Conservation (phyloP, 1,140 invertebrate species). For the Ptiloglossa arizonensis region DNA sequence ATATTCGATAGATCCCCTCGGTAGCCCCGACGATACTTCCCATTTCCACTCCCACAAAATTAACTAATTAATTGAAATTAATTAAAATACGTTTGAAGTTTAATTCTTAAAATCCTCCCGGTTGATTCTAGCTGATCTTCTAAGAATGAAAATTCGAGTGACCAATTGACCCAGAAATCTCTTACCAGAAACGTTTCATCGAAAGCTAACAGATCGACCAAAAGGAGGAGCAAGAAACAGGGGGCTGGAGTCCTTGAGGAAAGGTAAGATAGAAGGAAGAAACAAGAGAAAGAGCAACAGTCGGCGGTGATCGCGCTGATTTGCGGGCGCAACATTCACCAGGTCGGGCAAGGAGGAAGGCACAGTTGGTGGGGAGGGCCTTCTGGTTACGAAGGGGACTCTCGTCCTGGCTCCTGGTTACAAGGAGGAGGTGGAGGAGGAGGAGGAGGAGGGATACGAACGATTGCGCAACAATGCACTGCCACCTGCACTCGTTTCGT, state of each 20-base stretch:
- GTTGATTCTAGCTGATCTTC: too few relatives aligned
- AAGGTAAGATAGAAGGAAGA: constrained; percentile 23
- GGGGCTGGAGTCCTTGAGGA: not conserved
- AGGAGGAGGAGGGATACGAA: constrained; percentile 22
- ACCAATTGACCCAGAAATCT: too few relatives aligned
- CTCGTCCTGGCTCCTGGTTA: constrained; percentile 56
- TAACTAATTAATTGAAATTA: too few relatives aligned
- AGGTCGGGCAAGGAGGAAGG: constrained; percentile 37
- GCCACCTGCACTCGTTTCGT: constrained; percentile 74
- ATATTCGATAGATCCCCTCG: too few relatives aligned
- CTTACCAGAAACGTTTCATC: too few relatives aligned
- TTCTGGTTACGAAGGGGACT: constrained; percentile 50
- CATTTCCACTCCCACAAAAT: too few relatives aligned
- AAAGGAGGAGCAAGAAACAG: not conserved
- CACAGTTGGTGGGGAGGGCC: constrained; percentile 30
- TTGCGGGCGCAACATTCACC: constrained; percentile 59
- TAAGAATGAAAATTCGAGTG: too few relatives aligned
- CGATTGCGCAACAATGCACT: constrained; percentile 68
- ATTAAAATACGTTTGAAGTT: too few relatives aligned
- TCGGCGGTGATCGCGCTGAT: constrained; percentile 28
- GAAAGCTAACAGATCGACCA: not conserved
- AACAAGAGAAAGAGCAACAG: constrained; percentile 28
- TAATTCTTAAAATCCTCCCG: too few relatives aligned
- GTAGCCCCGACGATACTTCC: too few relatives aligned
- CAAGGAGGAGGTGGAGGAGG: constrained; percentile 32